Evolutionary conservation across 1,140 invertebrate genomes (phyloP).

Genomic region (Drosophila melanogaster): DNA sequence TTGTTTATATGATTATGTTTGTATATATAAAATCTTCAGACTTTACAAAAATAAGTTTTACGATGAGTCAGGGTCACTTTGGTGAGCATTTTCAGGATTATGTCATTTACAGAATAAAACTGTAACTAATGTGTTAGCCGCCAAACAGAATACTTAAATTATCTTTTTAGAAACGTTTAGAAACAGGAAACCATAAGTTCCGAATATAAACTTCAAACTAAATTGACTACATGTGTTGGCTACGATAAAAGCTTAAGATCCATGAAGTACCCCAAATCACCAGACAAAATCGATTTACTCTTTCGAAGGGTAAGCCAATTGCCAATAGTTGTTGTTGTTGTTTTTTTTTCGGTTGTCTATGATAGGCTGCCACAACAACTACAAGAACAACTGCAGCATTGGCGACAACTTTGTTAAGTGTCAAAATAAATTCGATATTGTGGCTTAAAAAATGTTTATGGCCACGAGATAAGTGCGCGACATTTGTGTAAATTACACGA

Average conservation of each 20-base stretch:
- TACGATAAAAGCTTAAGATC: slow-evolving; percentile 5
- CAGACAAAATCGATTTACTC: slow-evolving; percentile 10
- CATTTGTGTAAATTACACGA: slow-evolving; percentile 82
- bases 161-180: slow-evolving; percentile 14
- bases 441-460: slow-evolving; percentile 83
- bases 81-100: no score
- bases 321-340: slow-evolving; percentile 28
- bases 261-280: neutral
- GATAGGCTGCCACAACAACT: slow-evolving; percentile 58
- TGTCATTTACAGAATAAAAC: neutral
- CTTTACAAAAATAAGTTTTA: neutral
- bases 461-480: slow-evolving; percentile 77
- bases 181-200: slow-evolving; percentile 14
- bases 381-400: slow-evolving; percentile 52
- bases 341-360: slow-evolving; percentile 42
- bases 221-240: slow-evolving; percentile 18
- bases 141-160: slow-evolving; percentile 11
- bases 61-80: neutral
- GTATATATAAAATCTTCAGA: no score
- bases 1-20: neutral
- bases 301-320: slow-evolving; percentile 35
- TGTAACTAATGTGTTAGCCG: neutral
- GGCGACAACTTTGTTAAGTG: slow-evolving; percentile 81
- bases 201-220: neutral
- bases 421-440: slow-evolving; percentile 84